Percentiles rank a stretch among this genome's conserved stretches.
Conservation (phyloP, 2,888 invertebrate species). For the Cephus pygmeus region DNA sequence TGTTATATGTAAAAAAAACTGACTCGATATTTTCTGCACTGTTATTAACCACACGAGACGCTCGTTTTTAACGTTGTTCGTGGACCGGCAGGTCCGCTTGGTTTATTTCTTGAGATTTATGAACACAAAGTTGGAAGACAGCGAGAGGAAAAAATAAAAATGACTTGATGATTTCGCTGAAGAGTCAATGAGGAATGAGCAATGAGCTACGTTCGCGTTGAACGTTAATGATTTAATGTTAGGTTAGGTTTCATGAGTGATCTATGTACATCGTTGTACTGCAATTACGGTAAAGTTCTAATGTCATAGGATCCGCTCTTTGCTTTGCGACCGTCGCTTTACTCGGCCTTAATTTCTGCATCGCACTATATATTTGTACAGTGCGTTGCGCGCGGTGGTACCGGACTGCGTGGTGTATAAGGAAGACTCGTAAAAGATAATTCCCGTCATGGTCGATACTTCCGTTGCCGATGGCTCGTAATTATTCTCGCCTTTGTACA, state of each 20-base stretch:
- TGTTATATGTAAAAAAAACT: not conserved
- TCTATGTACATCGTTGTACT: not conserved
- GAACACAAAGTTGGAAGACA: not conserved
- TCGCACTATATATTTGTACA: not conserved
- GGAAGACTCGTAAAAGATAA: not conserved
- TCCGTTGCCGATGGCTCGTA: not conserved
- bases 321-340: not conserved
- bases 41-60: not conserved
- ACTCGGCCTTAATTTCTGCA: not conserved
- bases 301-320: not conserved
- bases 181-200: not conserved
- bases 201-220: not conserved
- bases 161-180: not conserved
- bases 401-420: not conserved
- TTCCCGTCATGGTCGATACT: not conserved
- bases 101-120: not conserved
- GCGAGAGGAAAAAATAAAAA: not conserved
- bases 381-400: not conserved
- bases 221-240: not conserved
- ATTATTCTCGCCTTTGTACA: not conserved
- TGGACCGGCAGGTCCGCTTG: not conserved
- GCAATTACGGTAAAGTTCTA: not conserved
- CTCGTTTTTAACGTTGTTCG: not conserved
- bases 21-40: not conserved
- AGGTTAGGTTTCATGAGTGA: not conserved